Evolutionary conservation across 2,888 invertebrate genomes (phyloP), one percentile per base, ranked within the genome.

Genomic region (Reticulitermes lucifugus): DNA sequence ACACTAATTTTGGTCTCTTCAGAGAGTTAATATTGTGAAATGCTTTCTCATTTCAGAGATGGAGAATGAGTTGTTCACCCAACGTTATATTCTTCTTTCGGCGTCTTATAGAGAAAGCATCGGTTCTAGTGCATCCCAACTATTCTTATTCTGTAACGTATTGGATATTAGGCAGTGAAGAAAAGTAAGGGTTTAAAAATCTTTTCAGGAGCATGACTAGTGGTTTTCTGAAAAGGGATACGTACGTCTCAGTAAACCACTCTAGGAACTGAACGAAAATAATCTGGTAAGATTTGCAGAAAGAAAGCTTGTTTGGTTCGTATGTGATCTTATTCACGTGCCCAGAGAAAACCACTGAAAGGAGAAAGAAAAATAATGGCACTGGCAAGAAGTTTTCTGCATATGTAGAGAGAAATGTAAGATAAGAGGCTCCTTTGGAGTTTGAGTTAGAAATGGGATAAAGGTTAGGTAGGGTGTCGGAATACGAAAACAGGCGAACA

Each of bases 261-360:
- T 18, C 60, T 2, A 21, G 60, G 6, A 18, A n/a, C 46, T 46
- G 46, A 12, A 46, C 10, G 46, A 46, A 46, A 12, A 21, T 60
- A 60, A 60, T 60, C 60, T 60, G 60, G 60, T 60, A 18, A 60
- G 60, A 60, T 21, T 59, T 60, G 60, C 60, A 60, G 22, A 60
- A 60, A 12, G 60, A 21, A 60, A 18, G 60, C 60, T 21, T 0
- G 9, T 60, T n/a, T 60, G 18, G 14, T 1, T 21, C 18, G 60
- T 12, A 60, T 18, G 18, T 60, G 60, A 18, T n/a, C 7, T 6
- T 60, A n/a, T n/a, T 60, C 60, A 60, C 60, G 60, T 60, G 60
- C 60, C 60, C 22, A n/a, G 60, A 60, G 60, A 60, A 60, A 60
- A 60, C 60, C 60, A 60, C 60, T 60, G n/a, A 60, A 60, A 60